Evolutionary conservation across 2,113 vertebrate species (phyloP).

Genomic region (Reinhardtius hippoglossoides): DNA sequence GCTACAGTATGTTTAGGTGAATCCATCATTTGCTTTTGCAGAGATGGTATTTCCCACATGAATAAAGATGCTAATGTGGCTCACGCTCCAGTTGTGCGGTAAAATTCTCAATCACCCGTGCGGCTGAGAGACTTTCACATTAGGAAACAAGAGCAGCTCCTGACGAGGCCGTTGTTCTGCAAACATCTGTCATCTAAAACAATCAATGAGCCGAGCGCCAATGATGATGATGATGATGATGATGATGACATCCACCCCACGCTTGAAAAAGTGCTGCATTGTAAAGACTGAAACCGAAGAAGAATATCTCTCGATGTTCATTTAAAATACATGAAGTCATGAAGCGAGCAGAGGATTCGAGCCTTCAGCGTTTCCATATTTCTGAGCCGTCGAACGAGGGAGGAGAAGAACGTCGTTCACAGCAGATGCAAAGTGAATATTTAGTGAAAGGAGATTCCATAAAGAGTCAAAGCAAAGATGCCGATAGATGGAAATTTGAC

Average conservation of each 20-base stretch:
- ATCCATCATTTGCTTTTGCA: constrained; percentile 59
- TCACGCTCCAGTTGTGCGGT: neutral
- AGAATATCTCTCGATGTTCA: neutral
- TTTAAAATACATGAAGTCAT: neutral
- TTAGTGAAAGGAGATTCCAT: no score
- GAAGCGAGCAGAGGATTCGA: no score
- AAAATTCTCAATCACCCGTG: neutral
- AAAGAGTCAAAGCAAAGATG: no score
- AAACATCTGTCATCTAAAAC: constrained; percentile 1
- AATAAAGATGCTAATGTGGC: constrained; percentile 16
- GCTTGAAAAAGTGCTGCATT: neutral
- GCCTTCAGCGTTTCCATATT: no score
- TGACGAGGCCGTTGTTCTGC: constrained; percentile 13
- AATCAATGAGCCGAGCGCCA: neutral
- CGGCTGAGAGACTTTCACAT: constrained; percentile 26
- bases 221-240: neutral
- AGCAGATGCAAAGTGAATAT: no score
- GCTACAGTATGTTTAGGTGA: constrained; percentile 11
- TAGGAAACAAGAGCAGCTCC: constrained; percentile 2
- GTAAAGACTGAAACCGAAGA: neutral
- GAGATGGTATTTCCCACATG: constrained; percentile 39
- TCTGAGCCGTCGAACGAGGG: no score
- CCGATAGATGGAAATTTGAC: no score
- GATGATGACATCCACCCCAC: neutral
- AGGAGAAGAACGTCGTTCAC: no score